Base-by-base conservation (phyloP, 2,888 invertebrate species). In the Chouioia cunea region DNA sequence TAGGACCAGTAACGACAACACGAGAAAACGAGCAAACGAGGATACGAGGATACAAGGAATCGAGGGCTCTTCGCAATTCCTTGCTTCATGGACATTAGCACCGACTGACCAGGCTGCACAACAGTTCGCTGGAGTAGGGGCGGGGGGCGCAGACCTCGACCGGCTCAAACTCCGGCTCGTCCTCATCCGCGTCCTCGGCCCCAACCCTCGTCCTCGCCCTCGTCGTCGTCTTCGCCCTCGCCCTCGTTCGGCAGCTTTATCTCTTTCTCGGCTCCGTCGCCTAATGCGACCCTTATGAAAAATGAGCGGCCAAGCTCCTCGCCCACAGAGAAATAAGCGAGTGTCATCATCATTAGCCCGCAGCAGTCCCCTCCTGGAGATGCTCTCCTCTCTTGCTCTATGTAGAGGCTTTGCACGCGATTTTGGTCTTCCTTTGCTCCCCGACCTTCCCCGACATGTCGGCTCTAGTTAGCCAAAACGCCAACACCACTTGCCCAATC, bases 321-420 rank as follows among this genome's bases (percentile, higher is more conserved):
- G 78, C 78, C 77, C 36, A 36, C 36, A 76, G 78, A 82, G 81
- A 83, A 83, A 84, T 84, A 84, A 84, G 56, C 64, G 84, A 84
- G 83, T 83, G 83, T 85, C 84, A 85, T 85, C 85, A 85, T 85
- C 85, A 85, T 85, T 85, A 85, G 84, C 81, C 79, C 79, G 79
- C 36, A 36, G 76, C 78, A 54, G 63, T 36, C 36, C 36, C 36
- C 36, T 36, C 36, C 36, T 36, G 36, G 36, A 36, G 36, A 36
- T 36, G 36, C 36, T 36, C 36, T 36, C 36, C 36, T 36, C 36
- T 36, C 4, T 12, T 36, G 36, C 36, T 36, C 36, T 12, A n/a
- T n/a, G 36, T 36, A 36, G 36, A 36, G 36, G 56, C 48, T 48
- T 65, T 47, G 27, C 46, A 48, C 22, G 48, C 43, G n/a, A 10